Evolutionary conservation across 2,113 vertebrate species (phyloP).

Genomic region (Scytalopus superciliaris): DNA sequence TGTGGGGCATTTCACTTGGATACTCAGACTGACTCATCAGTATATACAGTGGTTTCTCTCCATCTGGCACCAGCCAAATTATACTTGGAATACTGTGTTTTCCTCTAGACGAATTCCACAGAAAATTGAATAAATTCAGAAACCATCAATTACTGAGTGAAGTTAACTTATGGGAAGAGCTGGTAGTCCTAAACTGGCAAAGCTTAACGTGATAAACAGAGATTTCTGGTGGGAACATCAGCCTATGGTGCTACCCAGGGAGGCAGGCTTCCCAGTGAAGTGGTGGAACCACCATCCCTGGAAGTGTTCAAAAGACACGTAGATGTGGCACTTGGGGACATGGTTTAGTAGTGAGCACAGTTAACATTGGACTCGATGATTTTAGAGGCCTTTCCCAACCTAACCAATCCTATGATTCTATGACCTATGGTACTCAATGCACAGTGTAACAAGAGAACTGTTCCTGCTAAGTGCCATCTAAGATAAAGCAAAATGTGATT

Average conservation of each 20-base stretch:
- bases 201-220: not conserved
- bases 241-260: not conserved
- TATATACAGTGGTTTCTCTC: not conserved
- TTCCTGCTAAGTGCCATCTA: not conserved
- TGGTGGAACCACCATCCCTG: not conserved
- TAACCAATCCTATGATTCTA: not conserved
- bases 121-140: not conserved
- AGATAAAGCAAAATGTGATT: not conserved
- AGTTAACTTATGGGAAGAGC: not conserved
- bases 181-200: not conserved
- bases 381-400: not conserved
- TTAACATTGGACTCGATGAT: accelerated
- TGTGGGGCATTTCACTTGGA: not conserved
- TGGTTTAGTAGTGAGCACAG: not conserved
- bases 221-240: not conserved
- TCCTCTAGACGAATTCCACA: not conserved
- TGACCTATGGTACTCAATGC: not conserved
- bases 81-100: not conserved
- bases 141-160: not conserved
- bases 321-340: not conserved
- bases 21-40: not conserved
- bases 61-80: not conserved
- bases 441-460: not conserved
- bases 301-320: not conserved
- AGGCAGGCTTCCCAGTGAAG: not conserved